These are phyloP conservation scores for Calliphora vicina DNA, from an alignment of 1,140 invertebrate genomes.

Conservation along the genomic window DNA sequence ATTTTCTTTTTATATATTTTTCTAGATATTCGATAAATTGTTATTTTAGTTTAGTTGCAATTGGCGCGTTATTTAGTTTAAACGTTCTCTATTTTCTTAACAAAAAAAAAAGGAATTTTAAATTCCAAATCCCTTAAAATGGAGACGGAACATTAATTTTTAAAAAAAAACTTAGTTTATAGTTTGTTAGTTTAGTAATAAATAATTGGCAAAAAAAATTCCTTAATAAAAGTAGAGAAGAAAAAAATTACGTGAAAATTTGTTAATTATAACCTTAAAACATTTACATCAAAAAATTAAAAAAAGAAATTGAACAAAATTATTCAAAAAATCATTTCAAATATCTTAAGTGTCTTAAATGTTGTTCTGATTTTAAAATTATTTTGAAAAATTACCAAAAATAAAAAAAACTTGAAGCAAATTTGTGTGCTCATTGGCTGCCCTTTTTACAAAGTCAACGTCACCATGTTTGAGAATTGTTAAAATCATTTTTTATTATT, in stretches of 20 bases:
- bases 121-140: neutral
- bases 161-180: neutral
- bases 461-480: neutral
- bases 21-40: neutral
- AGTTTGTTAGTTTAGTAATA: neutral
- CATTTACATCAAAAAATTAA: neutral
- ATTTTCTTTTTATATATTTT: neutral
- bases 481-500: neutral
- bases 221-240: neutral
- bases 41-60: constrained; percentile 15
- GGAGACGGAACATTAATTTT: neutral
- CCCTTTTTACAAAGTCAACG: constrained; percentile 29
- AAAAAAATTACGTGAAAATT: neutral
- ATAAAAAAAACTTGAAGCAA: neutral
- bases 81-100: neutral
- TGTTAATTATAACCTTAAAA: neutral
- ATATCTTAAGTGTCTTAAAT: neutral
- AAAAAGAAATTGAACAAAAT: neutral
- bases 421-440: neutral
- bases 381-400: neutral
- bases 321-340: neutral
- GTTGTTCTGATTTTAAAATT: neutral
- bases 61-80: constrained; percentile 25
- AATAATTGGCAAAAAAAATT: neutral
- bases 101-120: neutral